phyloP scores from a whole-genome alignment of 1,140 invertebrate genomes.

The Ganaspis sp. region DNA sequence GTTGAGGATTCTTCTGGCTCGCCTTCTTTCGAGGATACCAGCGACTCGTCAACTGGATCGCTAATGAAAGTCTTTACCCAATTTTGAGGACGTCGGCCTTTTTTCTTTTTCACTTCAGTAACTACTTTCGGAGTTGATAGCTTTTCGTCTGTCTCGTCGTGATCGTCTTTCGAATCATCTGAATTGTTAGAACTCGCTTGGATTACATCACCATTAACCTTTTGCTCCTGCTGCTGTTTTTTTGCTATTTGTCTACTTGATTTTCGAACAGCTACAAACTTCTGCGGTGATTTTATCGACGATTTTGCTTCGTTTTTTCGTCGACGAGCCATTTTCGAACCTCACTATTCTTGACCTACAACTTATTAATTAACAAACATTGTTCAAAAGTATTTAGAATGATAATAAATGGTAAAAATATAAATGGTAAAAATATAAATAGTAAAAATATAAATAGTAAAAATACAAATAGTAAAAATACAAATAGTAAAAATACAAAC shows the following conservation, averaged over 20 bases:
- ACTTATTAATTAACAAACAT: constrained; percentile 33
- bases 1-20: not conserved
- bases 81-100: constrained; percentile 47
- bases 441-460: no score
- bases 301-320: constrained; percentile 63
- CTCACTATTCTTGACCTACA: constrained; percentile 52
- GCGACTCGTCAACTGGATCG: constrained; percentile 21
- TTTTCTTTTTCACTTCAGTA: constrained; percentile 50
- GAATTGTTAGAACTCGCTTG: constrained; percentile 46
- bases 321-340: constrained; percentile 62
- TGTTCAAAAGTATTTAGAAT: not conserved
- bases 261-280: constrained; percentile 62
- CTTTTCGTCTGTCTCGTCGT: constrained; percentile 43
- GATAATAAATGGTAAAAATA: no score
- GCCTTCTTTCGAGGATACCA: constrained; percentile 15
- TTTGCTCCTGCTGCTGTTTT: constrained; percentile 63
- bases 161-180: constrained; percentile 46
- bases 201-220: constrained; percentile 59
- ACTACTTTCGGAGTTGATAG: constrained; percentile 40
- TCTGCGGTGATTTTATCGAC: constrained; percentile 55
- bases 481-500: no score
- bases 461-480: no score
- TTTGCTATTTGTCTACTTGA: constrained; percentile 67
- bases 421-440: no score
- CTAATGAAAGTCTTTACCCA: constrained; percentile 33